Evolutionary conservation across 2,888 invertebrate genomes (phyloP).

Genomic region (Noctua pronuba): DNA sequence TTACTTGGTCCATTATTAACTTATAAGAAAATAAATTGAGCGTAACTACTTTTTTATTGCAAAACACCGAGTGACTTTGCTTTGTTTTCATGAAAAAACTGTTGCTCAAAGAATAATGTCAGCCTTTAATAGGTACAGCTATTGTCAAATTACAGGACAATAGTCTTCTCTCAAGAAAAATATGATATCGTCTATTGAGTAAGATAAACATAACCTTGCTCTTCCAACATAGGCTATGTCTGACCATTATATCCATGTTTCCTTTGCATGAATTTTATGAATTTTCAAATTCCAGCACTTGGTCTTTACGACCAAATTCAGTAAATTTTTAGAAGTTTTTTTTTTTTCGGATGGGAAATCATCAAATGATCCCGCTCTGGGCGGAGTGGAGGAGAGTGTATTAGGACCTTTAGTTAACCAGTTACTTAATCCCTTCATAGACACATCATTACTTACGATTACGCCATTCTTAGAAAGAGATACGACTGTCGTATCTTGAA

Average conservation of each 20-base stretch:
- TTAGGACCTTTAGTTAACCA: background rate
- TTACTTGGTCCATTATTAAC: conserved; percentile 14
- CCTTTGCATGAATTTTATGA: background rate
- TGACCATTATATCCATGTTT: background rate
- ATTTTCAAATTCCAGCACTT: background rate
- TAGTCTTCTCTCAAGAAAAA: too few relatives aligned
- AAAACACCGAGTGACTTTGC: background rate
- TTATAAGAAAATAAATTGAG: conserved; percentile 3
- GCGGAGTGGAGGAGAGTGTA: too few relatives aligned
- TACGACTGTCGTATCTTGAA: background rate
- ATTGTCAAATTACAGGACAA: too few relatives aligned
- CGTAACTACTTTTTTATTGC: conserved; percentile 7
- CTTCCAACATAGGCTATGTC: background rate
- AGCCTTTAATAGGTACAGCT: too few relatives aligned
- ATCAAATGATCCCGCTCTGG: too few relatives aligned
- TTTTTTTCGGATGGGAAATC: too few relatives aligned
- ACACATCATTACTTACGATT: background rate
- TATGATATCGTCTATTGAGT: too few relatives aligned
- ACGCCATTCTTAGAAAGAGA: conserved; percentile 17
- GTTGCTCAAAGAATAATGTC: background rate
- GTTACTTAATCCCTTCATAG: background rate
- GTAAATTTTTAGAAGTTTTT: too few relatives aligned
- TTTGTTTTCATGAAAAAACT: background rate
- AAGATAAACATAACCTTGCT: background rate
- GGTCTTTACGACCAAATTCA: background rate